A percentile compares a stretch with the other conserved stretches of the same genome.
These are phyloP conservation scores for Chamaea fasciata DNA, from an alignment of 2,113 vertebrate genomes.

Conservation along the genomic window DNA sequence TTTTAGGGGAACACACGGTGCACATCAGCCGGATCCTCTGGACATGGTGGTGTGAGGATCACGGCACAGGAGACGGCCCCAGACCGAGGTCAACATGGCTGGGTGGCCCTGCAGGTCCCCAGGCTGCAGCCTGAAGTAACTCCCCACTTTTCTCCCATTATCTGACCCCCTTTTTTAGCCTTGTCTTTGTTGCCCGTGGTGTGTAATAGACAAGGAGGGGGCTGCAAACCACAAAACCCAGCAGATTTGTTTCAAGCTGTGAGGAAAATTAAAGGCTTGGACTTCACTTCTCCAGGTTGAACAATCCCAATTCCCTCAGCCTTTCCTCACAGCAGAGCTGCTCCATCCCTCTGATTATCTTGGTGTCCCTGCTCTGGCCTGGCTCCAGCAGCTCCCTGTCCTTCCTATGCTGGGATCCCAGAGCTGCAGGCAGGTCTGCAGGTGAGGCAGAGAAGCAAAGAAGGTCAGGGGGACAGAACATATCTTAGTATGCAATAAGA, in stretches of 20 bases:
- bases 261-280: background rate
- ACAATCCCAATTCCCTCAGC: background rate
- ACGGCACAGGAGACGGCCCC: rapidly evolving
- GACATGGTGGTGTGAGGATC: rapidly evolving
- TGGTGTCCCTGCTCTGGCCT: background rate
- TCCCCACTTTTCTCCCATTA: background rate
- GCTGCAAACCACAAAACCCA: background rate
- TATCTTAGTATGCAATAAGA: background rate
- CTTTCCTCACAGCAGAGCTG: background rate
- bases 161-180: background rate
- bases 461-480: background rate
- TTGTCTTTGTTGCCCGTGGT: background rate
- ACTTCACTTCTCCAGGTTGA: background rate
- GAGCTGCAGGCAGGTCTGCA: background rate
- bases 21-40: background rate
- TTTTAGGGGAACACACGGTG: too few species aligned
- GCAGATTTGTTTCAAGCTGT: background rate
- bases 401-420: background rate
- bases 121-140: background rate
- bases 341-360: background rate
- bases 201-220: rapidly evolving
- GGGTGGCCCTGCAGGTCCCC: background rate
- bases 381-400: background rate
- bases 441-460: background rate
- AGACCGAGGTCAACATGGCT: background rate